These are phyloP conservation scores for Dreissena polymorpha DNA, from an alignment of 1,140 invertebrate species.

Conservation along the genomic window DNA sequence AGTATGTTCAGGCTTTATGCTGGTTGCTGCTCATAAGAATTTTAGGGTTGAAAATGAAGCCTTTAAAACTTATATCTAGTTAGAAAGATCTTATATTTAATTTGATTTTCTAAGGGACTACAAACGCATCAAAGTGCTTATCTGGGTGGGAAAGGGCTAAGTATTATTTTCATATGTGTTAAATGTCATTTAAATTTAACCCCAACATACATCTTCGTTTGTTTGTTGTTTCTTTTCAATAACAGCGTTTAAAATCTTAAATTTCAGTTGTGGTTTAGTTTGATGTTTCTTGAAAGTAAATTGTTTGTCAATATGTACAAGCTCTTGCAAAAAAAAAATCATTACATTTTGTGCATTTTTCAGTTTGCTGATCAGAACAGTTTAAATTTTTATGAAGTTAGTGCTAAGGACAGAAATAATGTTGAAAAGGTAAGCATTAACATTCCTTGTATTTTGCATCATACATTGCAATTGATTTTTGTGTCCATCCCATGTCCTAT, in stretches of 20 bases:
- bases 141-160: neutral
- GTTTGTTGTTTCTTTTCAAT: too few species aligned
- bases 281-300: too few species aligned
- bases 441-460: neutral
- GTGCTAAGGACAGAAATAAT: conserved; percentile 61
- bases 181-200: neutral
- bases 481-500: too few species aligned
- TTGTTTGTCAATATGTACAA: too few species aligned
- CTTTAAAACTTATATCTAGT: too few species aligned
- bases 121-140: neutral
- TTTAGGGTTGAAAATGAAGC: conserved; percentile 44
- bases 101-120: too few species aligned
- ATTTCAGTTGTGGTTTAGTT: too few species aligned
- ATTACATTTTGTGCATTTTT: conserved; percentile 12
- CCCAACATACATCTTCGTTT: too few species aligned
- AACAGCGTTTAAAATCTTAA: too few species aligned
- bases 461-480: too few species aligned
- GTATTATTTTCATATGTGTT: neutral
- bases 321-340: too few species aligned
- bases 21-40: neutral
- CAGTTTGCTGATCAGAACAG: conserved; percentile 62
- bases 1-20: too few species aligned
- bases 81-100: neutral
- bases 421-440: conserved; percentile 59
- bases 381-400: conserved; percentile 62